phyloP scores from a whole-genome alignment of 2,797 vertebrate genomes.

The Sebastes ruberrimus region DNA sequence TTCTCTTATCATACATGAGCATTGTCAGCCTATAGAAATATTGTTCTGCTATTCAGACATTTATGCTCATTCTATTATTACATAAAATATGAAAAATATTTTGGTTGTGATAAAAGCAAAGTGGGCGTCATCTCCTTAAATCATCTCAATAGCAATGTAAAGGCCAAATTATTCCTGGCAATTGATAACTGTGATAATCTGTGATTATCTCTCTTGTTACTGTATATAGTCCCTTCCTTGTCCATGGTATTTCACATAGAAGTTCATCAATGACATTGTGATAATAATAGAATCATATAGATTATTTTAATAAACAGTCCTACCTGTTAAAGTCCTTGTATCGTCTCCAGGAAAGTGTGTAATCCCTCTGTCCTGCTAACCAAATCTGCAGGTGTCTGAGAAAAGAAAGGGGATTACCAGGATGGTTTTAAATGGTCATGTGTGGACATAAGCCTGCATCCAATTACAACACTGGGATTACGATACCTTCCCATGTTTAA shows the following conservation, averaged over 20 bases:
- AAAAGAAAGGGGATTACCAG: conserved; percentile 79
- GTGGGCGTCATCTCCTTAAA: background rate
- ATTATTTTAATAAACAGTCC: background rate
- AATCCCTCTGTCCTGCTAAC: conserved; percentile 54
- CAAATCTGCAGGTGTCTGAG: conserved; percentile 66
- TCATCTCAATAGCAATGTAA: background rate
- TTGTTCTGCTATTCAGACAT: background rate
- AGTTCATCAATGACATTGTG: background rate
- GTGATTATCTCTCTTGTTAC: background rate
- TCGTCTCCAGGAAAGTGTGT: conserved; percentile 33
- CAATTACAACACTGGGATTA: conserved; percentile 80
- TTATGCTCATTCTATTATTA: background rate
- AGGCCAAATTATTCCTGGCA: background rate
- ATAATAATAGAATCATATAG: background rate
- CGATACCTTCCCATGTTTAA: conserved; percentile 20
- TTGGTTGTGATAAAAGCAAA: background rate
- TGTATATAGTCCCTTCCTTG: background rate
- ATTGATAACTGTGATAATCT: too few relatives aligned
- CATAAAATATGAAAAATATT: background rate
- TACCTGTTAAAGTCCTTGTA: conserved; percentile 52
- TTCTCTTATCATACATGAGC: background rate
- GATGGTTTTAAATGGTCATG: conserved; percentile 84
- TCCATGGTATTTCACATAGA: background rate
- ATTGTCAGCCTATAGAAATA: background rate
- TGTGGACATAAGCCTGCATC: conserved; percentile 82